Percentiles rank a stretch among this genome's conserved stretches.
These are phyloP conservation scores for Palythoa caribaeorum DNA, from an alignment of 92 coral and sea anemone species.

Conservation along the genomic window DNA sequence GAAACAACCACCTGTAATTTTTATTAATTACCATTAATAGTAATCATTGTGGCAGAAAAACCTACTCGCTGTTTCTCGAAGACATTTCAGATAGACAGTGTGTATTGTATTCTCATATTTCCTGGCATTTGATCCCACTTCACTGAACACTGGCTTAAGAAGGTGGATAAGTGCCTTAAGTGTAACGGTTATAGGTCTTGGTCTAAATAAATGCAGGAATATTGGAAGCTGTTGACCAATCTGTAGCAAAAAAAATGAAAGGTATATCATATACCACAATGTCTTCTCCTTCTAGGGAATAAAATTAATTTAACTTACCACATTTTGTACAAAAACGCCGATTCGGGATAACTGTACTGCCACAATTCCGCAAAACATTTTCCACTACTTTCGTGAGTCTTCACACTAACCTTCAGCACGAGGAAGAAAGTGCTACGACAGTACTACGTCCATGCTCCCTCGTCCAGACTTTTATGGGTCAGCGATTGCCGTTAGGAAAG, in stretches of 20 bases:
- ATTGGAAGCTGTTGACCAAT: constrained; percentile 15
- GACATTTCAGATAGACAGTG: neutral
- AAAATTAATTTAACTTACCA: too few relatives aligned
- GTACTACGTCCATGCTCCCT: too few relatives aligned
- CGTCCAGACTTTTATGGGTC: too few relatives aligned
- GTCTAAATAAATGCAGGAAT: constrained; percentile 5
- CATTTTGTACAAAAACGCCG: too few relatives aligned
- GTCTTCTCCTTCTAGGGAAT: neutral
- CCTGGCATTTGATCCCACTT: constrained; percentile 23
- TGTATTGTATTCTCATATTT: neutral
- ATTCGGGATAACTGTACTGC: too few relatives aligned
- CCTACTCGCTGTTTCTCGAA: neutral
- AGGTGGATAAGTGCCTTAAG: neutral
- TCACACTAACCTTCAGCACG: too few relatives aligned
- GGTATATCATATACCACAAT: neutral
- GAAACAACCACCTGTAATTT: neutral
- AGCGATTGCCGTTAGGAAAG: neutral
- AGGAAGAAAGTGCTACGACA: too few relatives aligned
- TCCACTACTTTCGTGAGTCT: too few relatives aligned
- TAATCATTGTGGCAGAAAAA: constrained; percentile 1
- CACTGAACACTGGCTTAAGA: constrained; percentile 2
- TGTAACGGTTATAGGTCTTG: neutral
- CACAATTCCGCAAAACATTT: too few relatives aligned
- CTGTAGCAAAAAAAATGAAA: neutral
- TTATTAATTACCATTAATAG: neutral